Percentiles rank a stretch among this genome's conserved stretches.
Evolutionary conservation across 1,140 invertebrate species (phyloP).

Genomic region (Aphidius gifuensis): DNA sequence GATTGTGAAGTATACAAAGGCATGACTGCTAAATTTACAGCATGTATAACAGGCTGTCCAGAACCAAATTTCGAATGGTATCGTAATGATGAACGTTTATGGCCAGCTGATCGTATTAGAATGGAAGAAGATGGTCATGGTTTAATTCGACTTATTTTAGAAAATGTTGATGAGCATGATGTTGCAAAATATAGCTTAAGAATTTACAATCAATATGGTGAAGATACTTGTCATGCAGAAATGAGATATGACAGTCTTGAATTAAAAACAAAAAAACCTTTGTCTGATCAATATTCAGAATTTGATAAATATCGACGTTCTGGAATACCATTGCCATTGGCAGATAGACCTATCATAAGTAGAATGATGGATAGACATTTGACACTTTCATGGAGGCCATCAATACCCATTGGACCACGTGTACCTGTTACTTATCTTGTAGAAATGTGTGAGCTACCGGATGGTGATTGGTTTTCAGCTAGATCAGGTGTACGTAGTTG

Average conservation of each 20-base stretch:
- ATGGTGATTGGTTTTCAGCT: slow-evolving; percentile 84
- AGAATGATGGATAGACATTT: slow-evolving; percentile 81
- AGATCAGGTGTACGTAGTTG: slow-evolving; percentile 78
- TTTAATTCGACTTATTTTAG: slow-evolving; percentile 73
- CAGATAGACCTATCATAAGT: slow-evolving; percentile 84
- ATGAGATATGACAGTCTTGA: slow-evolving; percentile 78
- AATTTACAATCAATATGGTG: slow-evolving; percentile 80
- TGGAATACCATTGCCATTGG: slow-evolving; percentile 77
- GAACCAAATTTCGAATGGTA: slow-evolving; percentile 85
- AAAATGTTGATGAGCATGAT: slow-evolving; percentile 72
- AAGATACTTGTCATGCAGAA: slow-evolving; percentile 76
- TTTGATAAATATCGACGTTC: slow-evolving; percentile 80
- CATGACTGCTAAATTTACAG: slow-evolving; percentile 88
- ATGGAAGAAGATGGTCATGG: slow-evolving; percentile 81
- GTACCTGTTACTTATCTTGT: slow-evolving; percentile 89
- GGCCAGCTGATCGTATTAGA: slow-evolving; percentile 74
- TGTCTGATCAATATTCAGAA: slow-evolving; percentile 78
- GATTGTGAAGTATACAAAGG: slow-evolving; percentile 84
- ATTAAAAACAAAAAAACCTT: slow-evolving; percentile 64
- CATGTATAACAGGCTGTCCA: slow-evolving; percentile 79
- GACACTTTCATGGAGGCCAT: slow-evolving; percentile 88
- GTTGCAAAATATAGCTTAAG: slow-evolving; percentile 78
- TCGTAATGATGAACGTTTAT: slow-evolving; percentile 74
- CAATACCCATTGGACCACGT: slow-evolving; percentile 74
- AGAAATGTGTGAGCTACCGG: slow-evolving; percentile 87